Evolutionary conservation across 2,797 vertebrate genomes (phyloP), one percentile per base, ranked within the genome.

Genomic region (Pseudochromis fuscus): DNA sequence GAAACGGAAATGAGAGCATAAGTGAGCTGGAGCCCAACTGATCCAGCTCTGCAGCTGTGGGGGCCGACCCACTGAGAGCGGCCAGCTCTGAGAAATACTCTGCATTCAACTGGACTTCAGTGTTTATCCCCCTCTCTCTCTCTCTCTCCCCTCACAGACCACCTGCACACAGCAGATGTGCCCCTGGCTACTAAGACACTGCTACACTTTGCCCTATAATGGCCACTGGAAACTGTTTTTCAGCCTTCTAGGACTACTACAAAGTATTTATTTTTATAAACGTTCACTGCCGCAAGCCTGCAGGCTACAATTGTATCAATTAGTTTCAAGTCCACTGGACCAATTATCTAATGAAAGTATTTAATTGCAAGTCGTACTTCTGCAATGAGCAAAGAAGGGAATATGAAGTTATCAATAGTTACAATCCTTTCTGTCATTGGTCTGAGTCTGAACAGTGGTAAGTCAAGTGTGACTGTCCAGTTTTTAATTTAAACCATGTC

Each of bases 101-200:
- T 55, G 46, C 81, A 74, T 78, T 81, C 72, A 83, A 57, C 52
- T 66, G 57, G 72, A 77, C 71, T 55, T 27, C 0, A 52, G 67
- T 58, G 19, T 35, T 23, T 16, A 27, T 28, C 30, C 23, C 46
- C 15, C 24, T 15, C 23, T 4, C 15, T 3, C 19, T 21, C 5
- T 10, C 21, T 15, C n/a, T 9, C 49, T 18, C n/a, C 25, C 16
- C 31, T n/a, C n/a, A n/a, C n/a, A 30, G 81, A 84, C 86, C 87
- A 89, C 88, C 89, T 87, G 86, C 73, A 75, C 8, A 33, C 64
- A 82, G 67, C 86, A 88, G 76, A 88, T 82, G 82, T 85, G 70
- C 5, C 71, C 48, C 64, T 57, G 69, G 55, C 67, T 57, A 67
- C 62, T 56, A 55, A 65, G 10, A 82, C 70, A 71, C 61, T 76